phyloP scores from a whole-genome alignment of 2,888 invertebrate species.

The Phengaris alcon region DNA sequence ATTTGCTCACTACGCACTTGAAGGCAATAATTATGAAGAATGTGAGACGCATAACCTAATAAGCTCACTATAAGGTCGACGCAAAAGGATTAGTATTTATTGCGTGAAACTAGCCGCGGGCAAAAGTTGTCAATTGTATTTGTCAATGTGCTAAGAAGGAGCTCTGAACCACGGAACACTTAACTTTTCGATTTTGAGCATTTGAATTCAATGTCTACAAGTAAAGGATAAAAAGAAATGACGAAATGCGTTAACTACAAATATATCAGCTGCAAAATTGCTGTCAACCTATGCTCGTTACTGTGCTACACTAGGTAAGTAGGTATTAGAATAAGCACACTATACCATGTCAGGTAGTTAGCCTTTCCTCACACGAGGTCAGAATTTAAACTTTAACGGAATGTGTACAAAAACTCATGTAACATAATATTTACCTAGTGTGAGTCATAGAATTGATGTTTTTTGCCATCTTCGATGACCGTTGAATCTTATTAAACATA shows the following conservation, averaged over 20 bases:
- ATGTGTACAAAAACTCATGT: background rate
- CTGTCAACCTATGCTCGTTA: too few relatives aligned
- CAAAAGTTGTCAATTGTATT: too few relatives aligned
- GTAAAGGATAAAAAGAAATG: too few relatives aligned
- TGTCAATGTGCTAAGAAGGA: too few relatives aligned
- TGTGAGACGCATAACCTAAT: constrained; percentile 12
- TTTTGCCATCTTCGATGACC: background rate
- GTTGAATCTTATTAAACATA: background rate
- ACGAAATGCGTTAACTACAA: too few relatives aligned
- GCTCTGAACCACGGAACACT: too few relatives aligned
- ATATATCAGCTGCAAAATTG: too few relatives aligned
- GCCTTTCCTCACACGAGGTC: constrained; percentile 9
- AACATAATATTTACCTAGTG: background rate
- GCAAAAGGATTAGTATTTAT: background rate
- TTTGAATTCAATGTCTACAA: too few relatives aligned
- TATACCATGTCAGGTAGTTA: background rate
- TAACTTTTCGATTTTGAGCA: too few relatives aligned
- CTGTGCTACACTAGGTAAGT: background rate
- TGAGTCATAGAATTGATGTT: background rate
- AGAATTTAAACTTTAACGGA: constrained; percentile 16
- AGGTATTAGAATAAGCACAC: background rate
- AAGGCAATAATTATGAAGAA: constrained; percentile 4
- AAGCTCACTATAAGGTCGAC: constrained; percentile 5
- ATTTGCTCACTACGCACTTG: background rate
- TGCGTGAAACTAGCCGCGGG: too few relatives aligned